Evolutionary conservation across 2,888 invertebrate species (phyloP), one percentile per base, ranked within the genome.

Genomic region (Hermaeophaga mercurialis): DNA sequence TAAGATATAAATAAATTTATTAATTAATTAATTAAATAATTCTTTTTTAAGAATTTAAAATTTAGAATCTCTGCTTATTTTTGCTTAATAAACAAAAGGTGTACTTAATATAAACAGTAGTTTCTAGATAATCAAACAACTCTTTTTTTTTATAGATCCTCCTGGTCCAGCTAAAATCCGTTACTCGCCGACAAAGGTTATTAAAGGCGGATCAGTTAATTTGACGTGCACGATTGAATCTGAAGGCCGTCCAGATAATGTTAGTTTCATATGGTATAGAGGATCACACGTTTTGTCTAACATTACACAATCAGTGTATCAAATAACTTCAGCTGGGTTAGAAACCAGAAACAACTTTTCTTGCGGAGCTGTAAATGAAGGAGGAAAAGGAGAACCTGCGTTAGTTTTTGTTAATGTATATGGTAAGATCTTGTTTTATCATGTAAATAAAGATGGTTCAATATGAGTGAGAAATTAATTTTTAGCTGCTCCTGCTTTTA

Each of bases 321-420:
- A 86, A 19, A 88, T 94, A 59, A 88, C 88, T 62, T 90, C 92
- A 0, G 94, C 93, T 9, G 88, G 90, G 8, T 79, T 96, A 61
- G 90, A 91, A 74, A 91, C 91, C 45, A 85, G 92, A 61, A 91
- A 91, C 68, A 93, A 92, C 81, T 95, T 94, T 80, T 90, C 92
- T 0, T 96, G 96, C 73, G 84, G 88, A 64, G 94, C 94, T 0
- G 84, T 85, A 76, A 95, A 93, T 77, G 86, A 89, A 8, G 93
- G 93, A 0, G 96, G 95, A 0, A 86, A 88, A 66, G 89, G 91
- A 45, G 82, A 83, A 54, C 80, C 85, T 41, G 88, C 86, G 15
- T 84, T 84, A 26, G 83, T 85, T 50, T 83, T 83, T 69, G 84
- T 92, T 68, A 84, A 89, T 69, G 89, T 91, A 44, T 82, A 84